Conservation (phyloP, 2,113 vertebrate genomes). For the Pholis gunnellus region DNA sequence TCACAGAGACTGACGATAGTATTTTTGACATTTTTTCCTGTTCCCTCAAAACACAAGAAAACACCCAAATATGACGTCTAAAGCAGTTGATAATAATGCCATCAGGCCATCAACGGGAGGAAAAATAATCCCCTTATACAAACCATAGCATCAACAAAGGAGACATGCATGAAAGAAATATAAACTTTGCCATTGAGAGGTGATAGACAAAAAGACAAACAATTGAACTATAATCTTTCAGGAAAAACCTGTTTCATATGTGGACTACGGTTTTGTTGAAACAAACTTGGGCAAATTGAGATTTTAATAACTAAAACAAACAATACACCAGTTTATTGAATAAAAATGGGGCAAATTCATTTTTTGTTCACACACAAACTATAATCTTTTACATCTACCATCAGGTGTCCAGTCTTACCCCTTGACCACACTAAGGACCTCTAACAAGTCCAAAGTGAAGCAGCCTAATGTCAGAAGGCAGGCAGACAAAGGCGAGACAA, state of each 20-base stretch:
- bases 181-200: not conserved
- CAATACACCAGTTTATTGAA: not conserved
- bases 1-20: not conserved
- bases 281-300: not conserved
- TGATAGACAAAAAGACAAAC: not conserved
- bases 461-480: constrained; percentile 79
- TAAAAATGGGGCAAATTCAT: not conserved
- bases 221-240: not conserved
- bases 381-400: not conserved
- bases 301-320: not conserved
- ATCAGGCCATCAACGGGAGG: not conserved
- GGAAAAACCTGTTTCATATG: not conserved
- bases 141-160: constrained; percentile 2
- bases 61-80: not conserved
- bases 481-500: constrained; percentile 76
- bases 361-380: constrained; percentile 40
- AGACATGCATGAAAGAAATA: not conserved
- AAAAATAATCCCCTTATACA: not conserved
- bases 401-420: constrained; percentile 57
- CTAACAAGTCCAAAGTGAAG: constrained; percentile 59
- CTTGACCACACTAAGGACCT: constrained; percentile 55
- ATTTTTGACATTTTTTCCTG: constrained; percentile 5
- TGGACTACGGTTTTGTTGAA: not conserved
- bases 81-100: not conserved
- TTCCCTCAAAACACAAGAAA: not conserved